These are phyloP conservation scores for Hofmannophila pseudospretella DNA, from an alignment of 2,888 invertebrate genomes.

Conservation along the genomic window DNA sequence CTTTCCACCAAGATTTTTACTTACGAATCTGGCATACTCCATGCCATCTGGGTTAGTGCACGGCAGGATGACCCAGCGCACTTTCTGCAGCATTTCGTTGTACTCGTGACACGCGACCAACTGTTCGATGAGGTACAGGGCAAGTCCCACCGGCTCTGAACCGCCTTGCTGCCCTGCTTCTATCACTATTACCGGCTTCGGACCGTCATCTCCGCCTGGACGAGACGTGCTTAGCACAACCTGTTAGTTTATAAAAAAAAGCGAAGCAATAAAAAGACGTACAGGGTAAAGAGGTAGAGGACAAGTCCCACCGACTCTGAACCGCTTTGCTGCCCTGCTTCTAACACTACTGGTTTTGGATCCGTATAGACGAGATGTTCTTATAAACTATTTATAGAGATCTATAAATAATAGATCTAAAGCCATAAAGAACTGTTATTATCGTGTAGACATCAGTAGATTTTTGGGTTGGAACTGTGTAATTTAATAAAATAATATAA, in stretches of 20 bases:
- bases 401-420: too few species aligned
- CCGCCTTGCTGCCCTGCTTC: conserved; percentile 62
- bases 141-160: conserved; percentile 39
- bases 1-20: too few species aligned
- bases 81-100: conserved; percentile 36
- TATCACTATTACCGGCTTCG: conserved; percentile 45
- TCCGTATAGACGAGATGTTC: conserved; percentile 2
- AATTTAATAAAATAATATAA: too few species aligned
- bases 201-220: conserved; percentile 8
- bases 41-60: conserved; percentile 59
- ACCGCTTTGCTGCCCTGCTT: conserved; percentile 58
- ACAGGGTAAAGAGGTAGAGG: conserved; percentile 49
- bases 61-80: conserved; percentile 56
- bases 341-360: conserved; percentile 43
- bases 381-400: too few species aligned
- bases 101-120: conserved; percentile 54
- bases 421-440: too few species aligned
- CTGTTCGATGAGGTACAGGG: conserved; percentile 51
- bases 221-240: conserved; percentile 18
- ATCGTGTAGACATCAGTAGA: too few species aligned
- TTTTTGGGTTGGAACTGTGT: too few species aligned
- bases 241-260: conserved; percentile 16
- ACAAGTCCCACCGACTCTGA: conserved; percentile 42
- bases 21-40: conserved; percentile 52
- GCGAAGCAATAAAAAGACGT: too few species aligned